A percentile compares a stretch with the other conserved stretches of the same genome.
Evolutionary conservation across 2,888 invertebrate genomes (phyloP).

Genomic region (Ophonus ardosiacus): DNA sequence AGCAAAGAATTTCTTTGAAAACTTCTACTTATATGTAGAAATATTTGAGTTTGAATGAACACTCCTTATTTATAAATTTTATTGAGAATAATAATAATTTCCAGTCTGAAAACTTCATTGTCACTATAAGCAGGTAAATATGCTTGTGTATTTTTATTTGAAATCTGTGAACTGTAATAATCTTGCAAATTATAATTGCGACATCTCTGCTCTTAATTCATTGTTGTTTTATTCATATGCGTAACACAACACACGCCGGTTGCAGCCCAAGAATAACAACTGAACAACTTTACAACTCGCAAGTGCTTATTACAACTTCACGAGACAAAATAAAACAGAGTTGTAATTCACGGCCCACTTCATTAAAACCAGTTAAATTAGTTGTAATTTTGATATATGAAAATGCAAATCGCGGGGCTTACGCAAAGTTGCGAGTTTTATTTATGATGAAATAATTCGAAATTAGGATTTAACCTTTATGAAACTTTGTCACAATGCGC

Average conservation of each 20-base stretch:
- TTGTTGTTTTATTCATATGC: neutral
- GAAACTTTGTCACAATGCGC: constrained; percentile 35
- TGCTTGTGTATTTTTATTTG: neutral
- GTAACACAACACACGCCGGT: neutral
- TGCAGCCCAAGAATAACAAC: neutral
- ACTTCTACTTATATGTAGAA: too few species aligned
- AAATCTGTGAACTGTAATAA: neutral
- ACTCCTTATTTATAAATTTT: too few species aligned
- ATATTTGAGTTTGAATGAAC: too few species aligned
- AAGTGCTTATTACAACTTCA: constrained; percentile 42
- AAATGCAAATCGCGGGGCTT: constrained; percentile 26
- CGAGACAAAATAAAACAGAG: constrained; percentile 35
- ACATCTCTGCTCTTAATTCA: neutral
- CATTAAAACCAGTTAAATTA: constrained; percentile 49
- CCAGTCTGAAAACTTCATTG: too few species aligned
- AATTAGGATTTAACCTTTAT: constrained; percentile 39
- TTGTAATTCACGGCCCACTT: constrained; percentile 31
- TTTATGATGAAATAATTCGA: constrained; percentile 31
- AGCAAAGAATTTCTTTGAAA: too few species aligned
- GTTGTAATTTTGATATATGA: constrained; percentile 49
- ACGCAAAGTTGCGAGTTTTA: constrained; percentile 18
- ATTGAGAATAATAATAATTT: too few species aligned
- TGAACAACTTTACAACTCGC: constrained; percentile 6
- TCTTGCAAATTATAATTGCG: neutral
- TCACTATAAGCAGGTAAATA: neutral